Base-by-base conservation (phyloP, 2,888 invertebrate genomes). In the Monoplex corrugatus region DNA sequence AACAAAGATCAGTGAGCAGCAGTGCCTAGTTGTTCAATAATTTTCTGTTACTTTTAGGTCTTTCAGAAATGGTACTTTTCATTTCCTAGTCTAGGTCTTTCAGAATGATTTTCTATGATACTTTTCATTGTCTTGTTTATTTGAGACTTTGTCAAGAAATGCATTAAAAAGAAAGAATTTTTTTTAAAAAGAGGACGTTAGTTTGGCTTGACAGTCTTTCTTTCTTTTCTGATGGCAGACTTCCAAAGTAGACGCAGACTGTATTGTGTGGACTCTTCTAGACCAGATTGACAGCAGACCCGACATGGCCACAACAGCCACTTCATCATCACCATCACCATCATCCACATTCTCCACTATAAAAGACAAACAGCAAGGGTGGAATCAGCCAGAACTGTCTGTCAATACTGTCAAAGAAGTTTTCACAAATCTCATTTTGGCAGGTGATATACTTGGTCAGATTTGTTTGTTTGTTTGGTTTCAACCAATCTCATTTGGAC, bases 391-490 rank as follows among this genome's bases (percentile, higher is more conserved):
- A 28, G 89, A 92, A 32, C 85, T 93, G 38, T 88, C 91, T 0
- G 91, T 92, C 40, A 89, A 89, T 10, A 94, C 94, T 0, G 89
- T 93, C 13, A 94, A 93, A 89, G 94, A 94, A 90, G 93, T 93
- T 16, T 94, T 94, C 88, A 94, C 94, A 32, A 94, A 94, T 88
- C 92, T 94, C n/a, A 92, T 94, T 68, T 90, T 94, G 28, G 94
- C 94, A 90, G 94, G 94, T 94, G 86, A 72, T 45, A 32, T 85
- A 23, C n/a, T 75, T 13, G 10, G 16, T 35, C 32, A 28, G 35
- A 13, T 75, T 13, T n/a, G 2, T 75, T 75, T 32, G 35, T 28
- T n/a, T 75, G 75, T 75, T 75, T 75, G 13, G n/a, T 83, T n/a
- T 83, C n/a, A n/a, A n/a, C n/a, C n/a, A n/a, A n/a, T n/a, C n/a